A percentile compares a stretch with the other conserved stretches of the same genome.
Conservation (phyloP, 2,113 vertebrate species). For the Pseudorectes ferrugineus region DNA sequence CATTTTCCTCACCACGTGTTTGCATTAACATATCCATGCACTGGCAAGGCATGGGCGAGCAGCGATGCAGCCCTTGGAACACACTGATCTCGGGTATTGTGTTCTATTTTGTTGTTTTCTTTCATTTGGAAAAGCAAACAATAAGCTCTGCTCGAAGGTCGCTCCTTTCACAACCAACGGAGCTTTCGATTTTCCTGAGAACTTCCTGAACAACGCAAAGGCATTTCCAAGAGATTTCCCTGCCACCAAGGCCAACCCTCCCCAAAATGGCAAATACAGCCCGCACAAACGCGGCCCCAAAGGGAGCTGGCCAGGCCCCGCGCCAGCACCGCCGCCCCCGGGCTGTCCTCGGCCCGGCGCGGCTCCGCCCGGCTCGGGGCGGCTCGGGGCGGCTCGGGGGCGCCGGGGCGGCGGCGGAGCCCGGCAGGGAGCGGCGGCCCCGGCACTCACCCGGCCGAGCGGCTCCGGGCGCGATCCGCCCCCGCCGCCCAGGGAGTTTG, state of each 20-base stretch:
- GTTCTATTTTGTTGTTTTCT: background rate
- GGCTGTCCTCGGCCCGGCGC: no score
- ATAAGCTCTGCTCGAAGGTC: no score
- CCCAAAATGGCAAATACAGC: accelerated
- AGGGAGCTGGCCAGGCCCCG: accelerated
- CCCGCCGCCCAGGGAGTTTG: no score
- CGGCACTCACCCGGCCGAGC: no score
- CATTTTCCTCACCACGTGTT: background rate
- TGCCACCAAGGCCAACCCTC: accelerated
- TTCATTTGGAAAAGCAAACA: background rate
- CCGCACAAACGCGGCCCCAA: accelerated
- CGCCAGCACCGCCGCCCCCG: no score
- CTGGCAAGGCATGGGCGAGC: accelerated
- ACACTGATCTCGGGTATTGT: accelerated
- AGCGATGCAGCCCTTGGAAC: background rate
- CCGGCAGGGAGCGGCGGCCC: no score
- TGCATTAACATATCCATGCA: accelerated
- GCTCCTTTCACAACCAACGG: background rate
- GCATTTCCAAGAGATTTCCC: accelerated
- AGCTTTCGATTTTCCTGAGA: background rate
- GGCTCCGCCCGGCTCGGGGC: no score
- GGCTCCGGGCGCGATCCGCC: no score
- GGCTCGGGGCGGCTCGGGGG: background rate
- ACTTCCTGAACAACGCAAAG: background rate
- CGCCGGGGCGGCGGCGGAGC: no score